Conservation (phyloP, 2,113 vertebrate genomes). For the Cettia cetti region DNA sequence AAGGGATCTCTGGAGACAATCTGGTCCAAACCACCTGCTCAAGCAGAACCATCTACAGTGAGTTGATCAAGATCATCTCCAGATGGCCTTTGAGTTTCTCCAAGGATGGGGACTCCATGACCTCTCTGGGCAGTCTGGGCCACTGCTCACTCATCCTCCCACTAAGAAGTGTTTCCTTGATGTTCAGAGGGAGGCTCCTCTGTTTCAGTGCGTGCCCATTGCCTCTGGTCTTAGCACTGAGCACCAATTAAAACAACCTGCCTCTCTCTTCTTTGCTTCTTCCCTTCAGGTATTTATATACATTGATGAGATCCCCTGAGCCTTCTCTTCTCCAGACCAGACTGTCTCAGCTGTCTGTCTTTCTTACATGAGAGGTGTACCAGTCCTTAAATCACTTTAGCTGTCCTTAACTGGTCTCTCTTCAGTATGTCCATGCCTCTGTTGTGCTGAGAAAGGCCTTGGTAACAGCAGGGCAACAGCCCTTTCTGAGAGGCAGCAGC, state of each 20-base stretch:
- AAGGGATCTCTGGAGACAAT: neutral
- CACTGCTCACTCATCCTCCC: fast-evolving
- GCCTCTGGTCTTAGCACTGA: neutral
- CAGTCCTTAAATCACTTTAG: neutral
- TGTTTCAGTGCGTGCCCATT: neutral
- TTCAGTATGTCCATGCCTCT: neutral
- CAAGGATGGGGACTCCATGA: neutral
- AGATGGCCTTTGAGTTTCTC: neutral
- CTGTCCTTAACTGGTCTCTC: neutral
- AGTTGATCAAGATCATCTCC: neutral
- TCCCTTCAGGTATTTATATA: neutral
- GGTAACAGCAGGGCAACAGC: neutral
- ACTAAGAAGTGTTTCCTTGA: neutral
- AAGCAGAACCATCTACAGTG: fast-evolving
- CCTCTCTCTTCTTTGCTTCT: neutral
- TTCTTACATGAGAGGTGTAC: neutral
- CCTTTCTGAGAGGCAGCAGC: neutral
- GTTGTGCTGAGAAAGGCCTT: neutral
- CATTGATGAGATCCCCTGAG: neutral
- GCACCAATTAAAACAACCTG: neutral
- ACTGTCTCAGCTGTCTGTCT: neutral
- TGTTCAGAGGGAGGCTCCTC: neutral
- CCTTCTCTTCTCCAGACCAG: neutral
- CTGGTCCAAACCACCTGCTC: neutral
- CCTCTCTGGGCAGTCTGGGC: neutral